A percentile compares a stretch with the other conserved stretches of the same genome.
These are phyloP conservation scores for Clunio marinus DNA, from an alignment of 2,888 invertebrate species.

Conservation along the genomic window DNA sequence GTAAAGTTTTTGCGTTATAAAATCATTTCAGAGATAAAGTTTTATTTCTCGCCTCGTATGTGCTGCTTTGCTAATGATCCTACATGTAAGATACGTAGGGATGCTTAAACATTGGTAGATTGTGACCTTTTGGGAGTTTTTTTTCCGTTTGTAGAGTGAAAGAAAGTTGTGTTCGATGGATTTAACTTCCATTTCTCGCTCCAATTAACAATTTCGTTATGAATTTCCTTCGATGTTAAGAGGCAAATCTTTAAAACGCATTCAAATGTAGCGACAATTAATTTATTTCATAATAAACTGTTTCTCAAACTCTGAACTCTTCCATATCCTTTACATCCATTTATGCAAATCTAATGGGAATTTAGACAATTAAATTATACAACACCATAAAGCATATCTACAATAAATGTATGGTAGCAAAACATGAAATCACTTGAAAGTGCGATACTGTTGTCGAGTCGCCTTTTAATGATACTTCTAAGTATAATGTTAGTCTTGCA, in stretches of 20 bases:
- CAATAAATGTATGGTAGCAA: background rate
- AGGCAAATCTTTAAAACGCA: background rate
- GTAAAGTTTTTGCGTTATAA: slow-evolving; percentile 12
- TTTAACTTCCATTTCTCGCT: slow-evolving; percentile 22
- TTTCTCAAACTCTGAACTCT: background rate
- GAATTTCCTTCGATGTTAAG: background rate
- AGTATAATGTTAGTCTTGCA: no score
- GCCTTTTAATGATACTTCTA: no score
- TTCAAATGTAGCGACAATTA: background rate
- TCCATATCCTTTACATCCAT: background rate
- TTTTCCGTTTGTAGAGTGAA: background rate
- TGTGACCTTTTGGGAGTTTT: slow-evolving; percentile 29
- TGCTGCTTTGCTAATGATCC: slow-evolving; percentile 13
- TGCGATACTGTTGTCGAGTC: background rate
- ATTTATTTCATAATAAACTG: background rate
- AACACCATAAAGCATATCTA: slow-evolving; percentile 1
- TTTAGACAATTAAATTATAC: slow-evolving; percentile 13
- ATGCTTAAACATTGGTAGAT: background rate
- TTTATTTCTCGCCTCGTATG: slow-evolving; percentile 28
- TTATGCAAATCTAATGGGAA: slow-evolving; percentile 23
- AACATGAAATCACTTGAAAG: background rate
- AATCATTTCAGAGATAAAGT: slow-evolving; percentile 18
- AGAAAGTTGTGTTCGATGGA: background rate
- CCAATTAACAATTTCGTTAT: slow-evolving; percentile 25
- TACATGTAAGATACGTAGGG: slow-evolving; percentile 34